A percentile compares a stretch with the other conserved stretches of the same genome.
Evolutionary conservation across 2,113 vertebrate species (phyloP).

Genomic region (Candoia aspera): DNA sequence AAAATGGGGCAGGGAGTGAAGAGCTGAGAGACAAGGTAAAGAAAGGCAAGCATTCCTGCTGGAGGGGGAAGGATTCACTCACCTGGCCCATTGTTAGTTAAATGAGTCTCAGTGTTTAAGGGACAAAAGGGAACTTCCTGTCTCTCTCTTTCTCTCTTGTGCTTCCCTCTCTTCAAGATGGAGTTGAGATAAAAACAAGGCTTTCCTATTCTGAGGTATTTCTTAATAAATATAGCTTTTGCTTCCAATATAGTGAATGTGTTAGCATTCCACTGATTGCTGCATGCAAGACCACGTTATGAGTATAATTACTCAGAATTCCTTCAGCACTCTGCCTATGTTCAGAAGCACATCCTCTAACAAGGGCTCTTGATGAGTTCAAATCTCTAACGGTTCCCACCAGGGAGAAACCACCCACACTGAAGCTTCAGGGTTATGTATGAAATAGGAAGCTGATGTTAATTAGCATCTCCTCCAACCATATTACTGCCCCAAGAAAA

Average conservation of each 20-base stretch:
- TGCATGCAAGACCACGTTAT: neutral
- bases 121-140: neutral
- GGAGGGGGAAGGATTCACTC: neutral
- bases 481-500: neutral
- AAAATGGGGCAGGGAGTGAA: neutral
- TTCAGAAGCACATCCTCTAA: neutral
- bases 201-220: neutral
- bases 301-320: neutral
- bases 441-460: constrained; percentile 16
- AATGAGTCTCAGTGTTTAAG: neutral
- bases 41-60: neutral
- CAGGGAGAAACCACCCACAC: neutral
- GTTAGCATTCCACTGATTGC: neutral
- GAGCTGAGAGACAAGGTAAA: neutral
- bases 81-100: neutral
- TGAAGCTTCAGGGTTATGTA: neutral
- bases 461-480: constrained; percentile 16
- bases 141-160: neutral
- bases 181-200: neutral
- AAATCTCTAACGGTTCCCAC: neutral
- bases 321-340: neutral
- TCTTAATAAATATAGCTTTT: neutral
- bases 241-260: neutral
- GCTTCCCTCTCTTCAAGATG: neutral
- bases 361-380: neutral